Conservation (phyloP, 2,888 invertebrate genomes). For the Rotaria macrura region DNA sequence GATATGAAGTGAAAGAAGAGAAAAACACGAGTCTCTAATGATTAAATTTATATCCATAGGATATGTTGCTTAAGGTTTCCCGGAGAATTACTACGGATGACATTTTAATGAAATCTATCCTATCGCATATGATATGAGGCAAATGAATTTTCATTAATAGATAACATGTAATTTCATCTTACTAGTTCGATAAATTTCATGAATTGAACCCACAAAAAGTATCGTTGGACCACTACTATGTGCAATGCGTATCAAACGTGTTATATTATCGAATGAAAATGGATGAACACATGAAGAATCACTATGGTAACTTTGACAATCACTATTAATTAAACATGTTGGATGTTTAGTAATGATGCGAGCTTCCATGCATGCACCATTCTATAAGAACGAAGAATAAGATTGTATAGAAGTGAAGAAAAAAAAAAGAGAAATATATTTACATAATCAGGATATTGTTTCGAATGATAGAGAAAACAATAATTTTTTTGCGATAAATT, state of each 20-base stretch:
- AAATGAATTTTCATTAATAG: no score
- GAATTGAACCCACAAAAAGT: conserved; percentile 44
- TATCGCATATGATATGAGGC: no score
- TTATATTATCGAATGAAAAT: conserved; percentile 55
- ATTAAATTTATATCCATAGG: background rate
- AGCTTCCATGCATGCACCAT: conserved; percentile 67
- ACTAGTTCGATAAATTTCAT: conserved; percentile 24
- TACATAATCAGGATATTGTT: conserved; percentile 27
- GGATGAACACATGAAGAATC: conserved; percentile 64
- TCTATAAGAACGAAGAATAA: no score
- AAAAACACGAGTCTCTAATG: no score
- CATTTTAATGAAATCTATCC: background rate
- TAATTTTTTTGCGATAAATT: conserved; percentile 21
- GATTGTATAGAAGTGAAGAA: no score
- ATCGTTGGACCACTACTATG: conserved; percentile 45
- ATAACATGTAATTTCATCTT: background rate
- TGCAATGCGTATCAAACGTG: conserved; percentile 44
- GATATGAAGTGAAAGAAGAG: no score
- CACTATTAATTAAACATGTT: conserved; percentile 44
- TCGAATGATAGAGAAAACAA: conserved; percentile 25
- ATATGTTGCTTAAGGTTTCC: background rate
- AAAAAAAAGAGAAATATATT: no score
- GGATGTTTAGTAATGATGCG: conserved; percentile 56
- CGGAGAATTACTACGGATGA: conserved; percentile 50
- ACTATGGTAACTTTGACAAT: conserved; percentile 44